These are phyloP conservation scores for Drosophila setifemur DNA, from an alignment of 1,140 invertebrate species.

Conservation along the genomic window DNA sequence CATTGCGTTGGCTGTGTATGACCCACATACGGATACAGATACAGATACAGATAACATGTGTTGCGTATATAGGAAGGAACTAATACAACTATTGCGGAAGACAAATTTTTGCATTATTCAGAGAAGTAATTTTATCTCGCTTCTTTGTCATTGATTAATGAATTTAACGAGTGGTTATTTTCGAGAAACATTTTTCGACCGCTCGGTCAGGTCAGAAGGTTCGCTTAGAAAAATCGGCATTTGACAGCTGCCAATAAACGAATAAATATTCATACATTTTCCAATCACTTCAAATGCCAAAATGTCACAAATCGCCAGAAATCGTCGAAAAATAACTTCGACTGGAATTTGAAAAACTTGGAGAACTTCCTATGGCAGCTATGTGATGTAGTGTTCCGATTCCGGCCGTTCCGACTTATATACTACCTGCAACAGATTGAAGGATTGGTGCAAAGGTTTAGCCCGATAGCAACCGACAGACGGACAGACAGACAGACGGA, in stretches of 20 bases:
- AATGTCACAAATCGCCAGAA: too few species aligned
- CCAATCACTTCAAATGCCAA: slow-evolving; percentile 12
- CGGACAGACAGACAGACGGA: too few species aligned
- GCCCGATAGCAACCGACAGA: too few species aligned
- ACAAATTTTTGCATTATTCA: slow-evolving; percentile 25
- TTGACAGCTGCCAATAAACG: slow-evolving; percentile 16
- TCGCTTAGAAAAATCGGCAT: slow-evolving; percentile 1
- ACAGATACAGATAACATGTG: slow-evolving; percentile 69
- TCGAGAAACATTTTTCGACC: too few species aligned
- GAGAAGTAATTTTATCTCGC: too few species aligned
- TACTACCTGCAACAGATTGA: too few species aligned
- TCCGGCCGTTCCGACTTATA: too few species aligned
- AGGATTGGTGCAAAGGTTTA: too few species aligned
- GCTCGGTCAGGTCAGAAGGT: slow-evolving; percentile 6
- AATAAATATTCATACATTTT: not conserved
- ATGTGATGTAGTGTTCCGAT: too few species aligned
- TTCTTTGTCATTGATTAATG: slow-evolving; percentile 40
- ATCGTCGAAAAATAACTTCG: too few species aligned
- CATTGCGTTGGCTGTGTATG: slow-evolving; percentile 36
- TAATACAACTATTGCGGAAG: slow-evolving; percentile 12
- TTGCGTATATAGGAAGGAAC: slow-evolving; percentile 16
- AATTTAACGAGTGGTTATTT: slow-evolving; percentile 9
- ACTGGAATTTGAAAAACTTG: too few species aligned
- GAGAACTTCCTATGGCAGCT: too few species aligned
- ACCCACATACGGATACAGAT: slow-evolving; percentile 71